Conservation (phyloP, 2,113 vertebrate genomes). For the Albula goreensis region DNA sequence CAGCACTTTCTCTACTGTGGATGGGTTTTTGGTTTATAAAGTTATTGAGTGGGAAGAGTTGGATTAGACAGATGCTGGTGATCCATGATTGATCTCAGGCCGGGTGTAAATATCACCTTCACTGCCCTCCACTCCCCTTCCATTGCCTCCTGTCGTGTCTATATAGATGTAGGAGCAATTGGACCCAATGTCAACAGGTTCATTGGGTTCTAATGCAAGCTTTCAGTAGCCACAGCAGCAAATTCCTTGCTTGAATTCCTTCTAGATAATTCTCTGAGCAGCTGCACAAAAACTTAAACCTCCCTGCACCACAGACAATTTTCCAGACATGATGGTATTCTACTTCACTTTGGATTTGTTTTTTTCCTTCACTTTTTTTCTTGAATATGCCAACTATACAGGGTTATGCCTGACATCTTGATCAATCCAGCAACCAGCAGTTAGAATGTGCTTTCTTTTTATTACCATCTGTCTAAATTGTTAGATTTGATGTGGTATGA, state of each 20-base stretch:
- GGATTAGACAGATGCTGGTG: neutral
- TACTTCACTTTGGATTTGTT: neutral
- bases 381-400: slow-evolving; percentile 20
- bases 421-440: slow-evolving; percentile 27
- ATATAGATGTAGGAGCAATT: neutral
- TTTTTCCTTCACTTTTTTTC: slow-evolving; percentile 29
- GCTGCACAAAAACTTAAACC: slow-evolving; percentile 42
- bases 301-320: neutral
- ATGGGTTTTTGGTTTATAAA: neutral
- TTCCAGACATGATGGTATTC: neutral
- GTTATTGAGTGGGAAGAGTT: neutral
- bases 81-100: slow-evolving; percentile 40
- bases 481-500: slow-evolving; percentile 19
- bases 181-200: slow-evolving; percentile 33
- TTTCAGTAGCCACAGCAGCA: slow-evolving; percentile 30
- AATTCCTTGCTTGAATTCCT: slow-evolving; percentile 37
- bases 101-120: neutral
- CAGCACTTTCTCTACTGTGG: neutral
- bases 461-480: neutral
- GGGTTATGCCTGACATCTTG: slow-evolving; percentile 38
- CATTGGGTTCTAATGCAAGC: slow-evolving; percentile 24
- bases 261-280: slow-evolving; percentile 45
- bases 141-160: no score
- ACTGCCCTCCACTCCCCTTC: slow-evolving; percentile 1
- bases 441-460: slow-evolving; percentile 9